Percentiles rank a stretch among this genome's conserved stretches.
phyloP scores from a whole-genome alignment of 1,140 invertebrate species.

The Telenomus remus region DNA sequence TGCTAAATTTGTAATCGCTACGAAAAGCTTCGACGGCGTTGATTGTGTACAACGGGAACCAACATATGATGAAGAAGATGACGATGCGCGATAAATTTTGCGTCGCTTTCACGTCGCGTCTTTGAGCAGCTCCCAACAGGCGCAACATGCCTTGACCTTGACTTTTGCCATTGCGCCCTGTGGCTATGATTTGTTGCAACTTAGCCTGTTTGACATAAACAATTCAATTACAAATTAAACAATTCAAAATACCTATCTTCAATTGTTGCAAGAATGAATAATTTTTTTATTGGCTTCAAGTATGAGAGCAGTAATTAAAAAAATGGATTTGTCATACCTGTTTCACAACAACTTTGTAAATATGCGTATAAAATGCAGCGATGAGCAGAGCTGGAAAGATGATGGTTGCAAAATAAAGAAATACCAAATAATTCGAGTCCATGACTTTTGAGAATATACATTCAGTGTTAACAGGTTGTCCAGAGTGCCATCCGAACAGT shows the following conservation, averaged over 20 bases:
- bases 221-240: conserved; percentile 3
- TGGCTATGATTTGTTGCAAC: conserved; percentile 78
- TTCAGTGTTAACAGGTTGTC: conserved; percentile 74
- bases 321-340: conserved; percentile 79
- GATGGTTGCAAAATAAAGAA: conserved; percentile 92
- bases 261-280: too few species aligned
- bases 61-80: conserved; percentile 93
- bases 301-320: background rate
- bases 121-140: conserved; percentile 85
- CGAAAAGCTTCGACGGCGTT: conserved; percentile 91
- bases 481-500: conserved; percentile 89
- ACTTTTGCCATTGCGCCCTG: conserved; percentile 64
- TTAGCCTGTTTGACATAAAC: conserved; percentile 54
- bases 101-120: conserved; percentile 92
- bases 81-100: conserved; percentile 94
- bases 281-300: conserved; percentile 3
- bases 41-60: conserved; percentile 93
- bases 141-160: conserved; percentile 82
- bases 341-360: conserved; percentile 90
- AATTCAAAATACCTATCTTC: too few species aligned
- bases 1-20: conserved; percentile 80
- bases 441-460: conserved; percentile 91
- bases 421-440: conserved; percentile 91
- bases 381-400: conserved; percentile 89
- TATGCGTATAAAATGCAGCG: conserved; percentile 90